phyloP scores from a whole-genome alignment of 2,113 vertebrate species.

The Poeciliopsis turrubarensis region DNA sequence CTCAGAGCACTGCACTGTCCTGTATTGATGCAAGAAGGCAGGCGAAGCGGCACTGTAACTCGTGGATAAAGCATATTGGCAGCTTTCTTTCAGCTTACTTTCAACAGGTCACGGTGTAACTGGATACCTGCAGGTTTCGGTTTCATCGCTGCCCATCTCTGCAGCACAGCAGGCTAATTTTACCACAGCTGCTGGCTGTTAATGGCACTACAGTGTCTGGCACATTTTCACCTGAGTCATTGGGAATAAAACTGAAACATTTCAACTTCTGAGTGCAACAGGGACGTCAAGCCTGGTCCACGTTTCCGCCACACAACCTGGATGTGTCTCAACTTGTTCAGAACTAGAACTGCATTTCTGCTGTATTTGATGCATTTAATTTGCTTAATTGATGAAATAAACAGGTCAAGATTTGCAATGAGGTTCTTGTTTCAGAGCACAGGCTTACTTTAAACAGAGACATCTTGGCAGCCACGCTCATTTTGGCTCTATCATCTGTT shows the following conservation, averaged over 20 bases:
- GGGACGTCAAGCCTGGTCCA: neutral
- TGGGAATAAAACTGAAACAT: slow-evolving; percentile 8
- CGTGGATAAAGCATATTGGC: slow-evolving; percentile 34
- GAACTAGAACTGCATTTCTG: neutral
- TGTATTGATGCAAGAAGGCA: neutral
- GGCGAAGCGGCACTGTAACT: slow-evolving; percentile 1
- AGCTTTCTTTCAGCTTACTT: slow-evolving; percentile 38
- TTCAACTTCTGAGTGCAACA: neutral
- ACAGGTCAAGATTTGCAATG: slow-evolving; percentile 12
- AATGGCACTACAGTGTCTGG: slow-evolving; percentile 29
- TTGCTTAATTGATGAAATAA: neutral
- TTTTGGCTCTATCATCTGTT: slow-evolving; percentile 80
- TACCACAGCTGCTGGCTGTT: slow-evolving; percentile 62
- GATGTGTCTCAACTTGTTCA: too few species aligned
- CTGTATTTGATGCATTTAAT: neutral
- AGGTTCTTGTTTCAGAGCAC: slow-evolving; percentile 23
- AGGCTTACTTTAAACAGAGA: slow-evolving; percentile 83
- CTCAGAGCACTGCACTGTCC: neutral
- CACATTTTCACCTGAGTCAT: slow-evolving; percentile 55
- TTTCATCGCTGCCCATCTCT: slow-evolving; percentile 64
- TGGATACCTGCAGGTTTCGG: slow-evolving; percentile 57
- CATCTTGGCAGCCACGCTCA: slow-evolving; percentile 86
- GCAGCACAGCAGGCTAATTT: slow-evolving; percentile 66
- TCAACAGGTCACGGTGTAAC: slow-evolving; percentile 68
- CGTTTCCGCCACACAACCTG: neutral